These are phyloP conservation scores for Eutolmus rufibarbis DNA, from an alignment of 2,888 invertebrate genomes.

Conservation along the genomic window DNA sequence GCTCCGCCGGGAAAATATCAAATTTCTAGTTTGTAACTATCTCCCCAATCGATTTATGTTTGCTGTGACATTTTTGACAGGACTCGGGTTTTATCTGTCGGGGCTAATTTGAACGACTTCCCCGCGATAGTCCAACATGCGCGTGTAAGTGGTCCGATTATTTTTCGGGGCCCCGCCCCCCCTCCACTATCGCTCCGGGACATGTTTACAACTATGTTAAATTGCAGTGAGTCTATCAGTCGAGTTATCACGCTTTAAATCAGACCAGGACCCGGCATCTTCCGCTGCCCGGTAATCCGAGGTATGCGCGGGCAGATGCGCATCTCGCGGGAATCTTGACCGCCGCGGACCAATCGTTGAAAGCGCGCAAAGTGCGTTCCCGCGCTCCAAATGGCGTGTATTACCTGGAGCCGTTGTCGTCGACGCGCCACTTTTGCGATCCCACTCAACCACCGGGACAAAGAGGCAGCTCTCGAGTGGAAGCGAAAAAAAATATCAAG, in stretches of 20 bases:
- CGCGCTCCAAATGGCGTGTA: not conserved
- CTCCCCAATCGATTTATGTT: constrained; percentile 40
- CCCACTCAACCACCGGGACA: not conserved
- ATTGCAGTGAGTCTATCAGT: not conserved
- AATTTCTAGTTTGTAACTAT: constrained; percentile 41
- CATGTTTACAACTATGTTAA: not conserved
- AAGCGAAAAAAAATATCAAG: not conserved
- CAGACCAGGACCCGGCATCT: not conserved
- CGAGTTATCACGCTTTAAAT: not conserved
- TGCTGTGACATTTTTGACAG: constrained; percentile 37
- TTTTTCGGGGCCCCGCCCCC: not conserved
- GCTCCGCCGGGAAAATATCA: constrained; percentile 31
- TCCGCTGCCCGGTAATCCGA: not conserved
- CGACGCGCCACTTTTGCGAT: not conserved
- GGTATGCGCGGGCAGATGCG: not conserved
- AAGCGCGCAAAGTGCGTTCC: not conserved
- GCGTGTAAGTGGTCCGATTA: constrained; percentile 16
- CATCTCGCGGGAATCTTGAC: not conserved
- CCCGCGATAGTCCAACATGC: constrained; percentile 4
- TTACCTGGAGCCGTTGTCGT: not conserved
- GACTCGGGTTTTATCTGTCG: constrained; percentile 31
- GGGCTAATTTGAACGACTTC: constrained; percentile 25
- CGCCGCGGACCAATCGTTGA: not conserved
- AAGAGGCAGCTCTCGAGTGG: not conserved
- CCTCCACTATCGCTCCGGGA: not conserved